A percentile compares a stretch with the other conserved stretches of the same genome.
phyloP scores from a whole-genome alignment of 2,113 vertebrate genomes.

The Corythaeola cristata region DNA sequence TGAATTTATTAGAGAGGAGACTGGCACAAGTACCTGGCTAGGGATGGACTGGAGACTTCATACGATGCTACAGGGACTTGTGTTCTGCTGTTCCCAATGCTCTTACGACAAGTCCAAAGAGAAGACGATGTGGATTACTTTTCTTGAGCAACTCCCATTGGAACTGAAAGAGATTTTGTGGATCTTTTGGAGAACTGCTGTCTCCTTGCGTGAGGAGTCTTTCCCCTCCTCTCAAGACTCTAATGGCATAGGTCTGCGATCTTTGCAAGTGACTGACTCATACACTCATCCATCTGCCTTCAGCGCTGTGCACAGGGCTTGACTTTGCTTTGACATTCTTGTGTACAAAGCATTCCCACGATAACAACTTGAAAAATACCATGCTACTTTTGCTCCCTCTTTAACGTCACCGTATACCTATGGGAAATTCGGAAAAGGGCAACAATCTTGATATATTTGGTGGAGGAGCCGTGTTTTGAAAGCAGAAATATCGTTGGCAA shows the following conservation, averaged over 20 bases:
- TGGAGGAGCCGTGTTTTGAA: background rate
- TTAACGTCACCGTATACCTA: fast-evolving
- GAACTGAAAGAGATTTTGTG: background rate
- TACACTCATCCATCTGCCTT: background rate
- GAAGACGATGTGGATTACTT: background rate
- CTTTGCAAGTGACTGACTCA: background rate
- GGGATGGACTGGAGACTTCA: background rate
- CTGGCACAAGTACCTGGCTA: background rate
- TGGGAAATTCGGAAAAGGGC: conserved; percentile 41
- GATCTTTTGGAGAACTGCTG: background rate
- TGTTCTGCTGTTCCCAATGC: background rate
- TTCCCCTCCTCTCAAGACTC: background rate
- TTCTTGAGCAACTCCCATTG: conserved; percentile 18
- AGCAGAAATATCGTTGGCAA: background rate
- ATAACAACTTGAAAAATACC: conserved; percentile 17
- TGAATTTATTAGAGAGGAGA: background rate
- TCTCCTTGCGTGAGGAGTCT: background rate
- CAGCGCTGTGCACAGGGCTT: background rate
- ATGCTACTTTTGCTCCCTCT: background rate
- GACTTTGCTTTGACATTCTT: background rate
- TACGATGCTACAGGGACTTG: background rate
- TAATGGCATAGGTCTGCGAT: background rate
- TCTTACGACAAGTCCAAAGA: background rate
- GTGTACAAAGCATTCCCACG: background rate
- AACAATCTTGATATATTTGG: background rate